These are phyloP conservation scores for Falco rusticolus DNA, from an alignment of 2,797 vertebrate species.

Conservation along the genomic window DNA sequence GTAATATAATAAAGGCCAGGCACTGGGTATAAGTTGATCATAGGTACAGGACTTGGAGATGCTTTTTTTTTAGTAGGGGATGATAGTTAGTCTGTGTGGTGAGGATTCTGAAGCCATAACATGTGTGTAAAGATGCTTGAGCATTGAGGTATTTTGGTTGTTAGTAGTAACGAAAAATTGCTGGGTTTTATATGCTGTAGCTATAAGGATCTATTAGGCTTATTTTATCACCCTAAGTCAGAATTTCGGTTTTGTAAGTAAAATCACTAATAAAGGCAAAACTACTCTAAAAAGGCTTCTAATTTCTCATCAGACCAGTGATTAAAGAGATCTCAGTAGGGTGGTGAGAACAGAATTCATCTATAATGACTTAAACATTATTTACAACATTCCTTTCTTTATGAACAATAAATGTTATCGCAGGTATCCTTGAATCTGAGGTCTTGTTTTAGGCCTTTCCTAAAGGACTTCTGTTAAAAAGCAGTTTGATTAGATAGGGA, in stretches of 20 bases:
- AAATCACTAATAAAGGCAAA: not conserved
- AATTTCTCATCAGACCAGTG: not conserved
- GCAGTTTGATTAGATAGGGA: not conserved
- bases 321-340: not conserved
- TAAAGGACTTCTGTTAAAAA: not conserved
- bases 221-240: not conserved
- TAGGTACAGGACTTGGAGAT: not conserved
- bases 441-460: not conserved
- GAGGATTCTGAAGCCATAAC: not conserved
- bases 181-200: not conserved
- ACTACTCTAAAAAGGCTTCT: not conserved
- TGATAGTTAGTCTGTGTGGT: not conserved
- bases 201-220: not conserved
- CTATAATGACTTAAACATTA: not conserved
- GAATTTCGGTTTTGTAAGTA: not conserved
- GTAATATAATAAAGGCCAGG: not conserved
- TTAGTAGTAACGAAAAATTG: not conserved
- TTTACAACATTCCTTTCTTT: not conserved
- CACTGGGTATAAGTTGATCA: not conserved
- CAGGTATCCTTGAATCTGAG: not conserved
- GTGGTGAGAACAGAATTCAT: not conserved
- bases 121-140: not conserved
- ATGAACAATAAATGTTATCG: not conserved
- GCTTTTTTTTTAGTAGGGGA: not conserved
- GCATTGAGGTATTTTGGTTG: not conserved